Conservation (phyloP, 1,140 invertebrate species). For the Chlorops oryzae region DNA sequence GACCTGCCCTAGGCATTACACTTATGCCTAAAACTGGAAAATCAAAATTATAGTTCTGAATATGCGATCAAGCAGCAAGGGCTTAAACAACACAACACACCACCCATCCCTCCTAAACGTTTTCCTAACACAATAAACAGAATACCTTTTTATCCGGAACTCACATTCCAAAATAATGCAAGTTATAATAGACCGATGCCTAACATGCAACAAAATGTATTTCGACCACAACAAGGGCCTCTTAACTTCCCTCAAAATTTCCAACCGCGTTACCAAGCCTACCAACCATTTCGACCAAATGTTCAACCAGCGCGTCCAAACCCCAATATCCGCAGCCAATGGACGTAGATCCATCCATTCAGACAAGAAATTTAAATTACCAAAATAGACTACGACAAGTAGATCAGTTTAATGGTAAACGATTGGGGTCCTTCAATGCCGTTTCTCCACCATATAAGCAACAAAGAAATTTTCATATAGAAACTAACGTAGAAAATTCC, state of each 20-base stretch:
- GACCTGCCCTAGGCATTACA: conserved; percentile 17
- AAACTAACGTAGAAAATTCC: no score
- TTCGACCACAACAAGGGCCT: no score
- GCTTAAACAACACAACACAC: neutral
- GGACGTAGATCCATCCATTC: conserved; percentile 10
- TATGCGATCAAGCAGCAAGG: conserved; percentile 4
- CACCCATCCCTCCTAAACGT: neutral
- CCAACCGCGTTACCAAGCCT: no score
- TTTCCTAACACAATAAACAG: neutral
- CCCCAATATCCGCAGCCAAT: conserved; percentile 15
- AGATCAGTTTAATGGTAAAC: no score
- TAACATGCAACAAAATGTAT: no score
- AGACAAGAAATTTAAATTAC: conserved; percentile 12
- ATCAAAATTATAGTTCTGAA: conserved; percentile 5
- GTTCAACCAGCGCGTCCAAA: neutral
- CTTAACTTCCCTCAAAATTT: no score
- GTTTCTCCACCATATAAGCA: no score
- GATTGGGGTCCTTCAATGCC: no score
- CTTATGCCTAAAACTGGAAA: conserved; percentile 17
- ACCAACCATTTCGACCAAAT: neutral
- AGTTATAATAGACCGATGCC: no score
- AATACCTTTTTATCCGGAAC: neutral
- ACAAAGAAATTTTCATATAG: no score
- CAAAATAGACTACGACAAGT: conserved; percentile 11
- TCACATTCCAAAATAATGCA: no score